Evolutionary conservation across 2,888 invertebrate species (phyloP).

Genomic region (Camptogramma bilineatum): DNA sequence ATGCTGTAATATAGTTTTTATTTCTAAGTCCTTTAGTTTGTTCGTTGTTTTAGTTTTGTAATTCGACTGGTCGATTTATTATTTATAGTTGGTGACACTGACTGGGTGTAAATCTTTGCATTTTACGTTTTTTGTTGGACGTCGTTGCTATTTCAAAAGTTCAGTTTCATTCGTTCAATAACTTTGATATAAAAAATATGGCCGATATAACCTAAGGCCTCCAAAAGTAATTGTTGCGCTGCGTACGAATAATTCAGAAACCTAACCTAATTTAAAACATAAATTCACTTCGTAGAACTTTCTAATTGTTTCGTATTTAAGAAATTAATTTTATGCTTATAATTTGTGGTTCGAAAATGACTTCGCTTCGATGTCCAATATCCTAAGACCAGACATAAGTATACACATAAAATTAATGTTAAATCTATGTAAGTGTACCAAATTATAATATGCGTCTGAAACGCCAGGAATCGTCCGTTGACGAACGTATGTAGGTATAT

Average conservation of each 20-base stretch:
- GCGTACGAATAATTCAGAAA: not conserved
- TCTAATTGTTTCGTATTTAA: not conserved
- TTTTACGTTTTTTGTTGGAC: conserved; percentile 29
- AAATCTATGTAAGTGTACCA: conserved; percentile 69
- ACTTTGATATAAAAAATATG: not conserved
- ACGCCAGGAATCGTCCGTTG: conserved; percentile 54
- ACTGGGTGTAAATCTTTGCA: conserved; percentile 32
- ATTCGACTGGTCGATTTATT: conserved; percentile 52
- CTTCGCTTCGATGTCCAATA: conserved; percentile 54
- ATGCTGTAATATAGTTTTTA: conserved; percentile 75
- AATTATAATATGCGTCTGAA: conserved; percentile 59
- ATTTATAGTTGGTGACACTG: conserved; percentile 38
- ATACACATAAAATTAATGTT: conserved; percentile 30
- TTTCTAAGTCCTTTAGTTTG: conserved; percentile 66
- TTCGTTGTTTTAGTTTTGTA: conserved; percentile 68
- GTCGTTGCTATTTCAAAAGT: conserved; percentile 16
- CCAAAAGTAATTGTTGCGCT: not conserved
- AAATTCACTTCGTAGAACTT: not conserved
- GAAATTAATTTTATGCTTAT: not conserved
- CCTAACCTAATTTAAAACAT: not conserved
- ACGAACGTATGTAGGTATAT: conserved; percentile 80
- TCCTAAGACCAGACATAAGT: conserved; percentile 37
- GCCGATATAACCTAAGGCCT: not conserved
- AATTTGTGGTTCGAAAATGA: conserved; percentile 2
- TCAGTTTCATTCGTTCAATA: no score